Base-by-base conservation (phyloP, 2,888 invertebrate genomes). In the Euzetes globulus region DNA sequence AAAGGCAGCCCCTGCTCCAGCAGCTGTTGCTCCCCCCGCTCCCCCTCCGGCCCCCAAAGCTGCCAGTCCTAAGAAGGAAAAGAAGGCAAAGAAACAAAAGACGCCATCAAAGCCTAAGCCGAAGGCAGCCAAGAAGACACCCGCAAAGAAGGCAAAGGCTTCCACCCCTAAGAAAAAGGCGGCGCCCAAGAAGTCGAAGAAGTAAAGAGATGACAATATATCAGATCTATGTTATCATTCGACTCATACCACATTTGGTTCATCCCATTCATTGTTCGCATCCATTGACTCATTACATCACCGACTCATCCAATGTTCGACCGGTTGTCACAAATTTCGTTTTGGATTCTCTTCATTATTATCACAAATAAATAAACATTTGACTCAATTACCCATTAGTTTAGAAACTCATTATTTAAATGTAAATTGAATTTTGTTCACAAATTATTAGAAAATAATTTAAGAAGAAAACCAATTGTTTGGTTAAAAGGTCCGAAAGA, bases 111-210 rank as follows among this genome's bases (percentile, higher is more conserved):
- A 63, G 33, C 63, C 63, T 15, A 63, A 63, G 29, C 63, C 63
- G 29, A 63, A 63, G 63, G 29, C 63, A 9, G 63, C 65, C 9
- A 65, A 65, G 37, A 65, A 65, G 37, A 33, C 65, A 3, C 65
- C 65, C 9, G 37, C 65, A 25, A 65, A 65, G 65, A 65, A 65
- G 37, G 19, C 65, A 2, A 37, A 17, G 17, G 22, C 47, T 11
- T 17, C 47, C 13, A 41, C 71, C 1, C 71, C 71, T 17, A 71
- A 71, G 71, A 71, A 71, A 47, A 71, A 71, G 68, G 68, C 68
- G 47, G 50, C 71, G 45, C 71, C 71, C 1, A 71, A 71, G 29
- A 71, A 71, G 71, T 15, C 70, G 2, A 71, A 71, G 47, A 71
- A 71, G 45, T 71, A 71, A 47, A 45, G 11, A 17, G 19, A 2